Conservation (phyloP, 2,797 vertebrate genomes). For the Salmo trutta region DNA sequence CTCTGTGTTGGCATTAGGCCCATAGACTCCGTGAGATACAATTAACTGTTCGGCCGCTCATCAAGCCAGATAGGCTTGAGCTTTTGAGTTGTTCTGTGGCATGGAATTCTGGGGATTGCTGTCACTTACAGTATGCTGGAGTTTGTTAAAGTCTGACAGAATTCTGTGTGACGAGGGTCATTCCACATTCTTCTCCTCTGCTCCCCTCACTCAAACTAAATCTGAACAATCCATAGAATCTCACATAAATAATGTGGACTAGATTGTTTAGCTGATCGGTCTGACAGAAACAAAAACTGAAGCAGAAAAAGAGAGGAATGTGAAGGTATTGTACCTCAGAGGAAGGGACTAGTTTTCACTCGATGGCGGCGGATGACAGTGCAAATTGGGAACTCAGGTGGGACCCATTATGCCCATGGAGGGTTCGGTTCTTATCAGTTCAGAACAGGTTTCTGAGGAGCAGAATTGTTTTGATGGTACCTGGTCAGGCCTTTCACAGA, state of each 20-base stretch:
- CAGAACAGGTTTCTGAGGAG: conserved; percentile 77
- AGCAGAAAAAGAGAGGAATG: conserved; percentile 22
- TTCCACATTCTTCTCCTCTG: neutral
- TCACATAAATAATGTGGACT: neutral
- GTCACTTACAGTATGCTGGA: neutral
- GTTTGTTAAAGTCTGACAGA: conserved; percentile 7
- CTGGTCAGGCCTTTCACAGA: conserved; percentile 64
- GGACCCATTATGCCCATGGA: conserved; percentile 71
- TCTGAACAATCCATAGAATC: conserved; percentile 1
- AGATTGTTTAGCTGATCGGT: neutral
- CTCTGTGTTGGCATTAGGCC: conserved; percentile 63
- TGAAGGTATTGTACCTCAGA: conserved; percentile 50
- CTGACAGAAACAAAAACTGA: neutral
- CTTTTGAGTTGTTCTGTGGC: neutral
- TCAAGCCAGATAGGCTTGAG: neutral
- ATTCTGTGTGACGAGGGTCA: neutral
- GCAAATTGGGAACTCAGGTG: conserved; percentile 71
- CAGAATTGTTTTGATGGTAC: conserved; percentile 78
- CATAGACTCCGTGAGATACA: neutral
- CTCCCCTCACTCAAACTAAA: neutral
- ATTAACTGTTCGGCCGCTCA: neutral
- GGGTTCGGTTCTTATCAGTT: conserved; percentile 77
- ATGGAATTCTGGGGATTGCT: conserved; percentile 2
- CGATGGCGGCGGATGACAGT: conserved; percentile 54
- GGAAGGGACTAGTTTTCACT: conserved; percentile 33